phyloP scores from a whole-genome alignment of 2,797 vertebrate species.

The Premnoplex brunnescens region DNA sequence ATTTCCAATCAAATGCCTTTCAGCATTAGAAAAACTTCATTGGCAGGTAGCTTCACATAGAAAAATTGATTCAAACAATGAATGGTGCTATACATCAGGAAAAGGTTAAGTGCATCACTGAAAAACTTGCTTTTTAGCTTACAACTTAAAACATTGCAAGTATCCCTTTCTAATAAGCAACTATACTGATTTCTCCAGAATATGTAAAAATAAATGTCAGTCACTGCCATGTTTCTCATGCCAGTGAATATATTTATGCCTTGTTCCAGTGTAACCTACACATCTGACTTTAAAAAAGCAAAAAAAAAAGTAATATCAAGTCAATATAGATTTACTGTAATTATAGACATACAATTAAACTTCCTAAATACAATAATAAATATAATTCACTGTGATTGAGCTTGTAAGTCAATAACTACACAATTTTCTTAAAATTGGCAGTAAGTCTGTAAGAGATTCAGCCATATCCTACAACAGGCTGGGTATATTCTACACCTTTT shows the following conservation, averaged over 20 bases:
- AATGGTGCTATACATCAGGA: neutral
- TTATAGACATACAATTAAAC: neutral
- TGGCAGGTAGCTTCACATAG: neutral
- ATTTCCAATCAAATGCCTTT: neutral
- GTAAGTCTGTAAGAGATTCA: neutral
- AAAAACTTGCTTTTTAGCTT: neutral
- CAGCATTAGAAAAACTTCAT: neutral
- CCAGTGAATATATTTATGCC: neutral
- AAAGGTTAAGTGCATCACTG: neutral
- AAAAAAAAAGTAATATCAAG: neutral
- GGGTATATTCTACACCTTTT: neutral
- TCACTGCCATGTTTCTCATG: neutral
- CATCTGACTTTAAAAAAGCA: neutral
- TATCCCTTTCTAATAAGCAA: neutral
- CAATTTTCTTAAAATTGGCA: neutral
- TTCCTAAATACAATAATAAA: neutral
- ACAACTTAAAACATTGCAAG: neutral
- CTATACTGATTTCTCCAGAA: neutral
- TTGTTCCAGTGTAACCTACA: neutral
- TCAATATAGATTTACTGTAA: neutral
- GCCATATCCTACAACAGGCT: neutral
- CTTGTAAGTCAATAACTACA: neutral
- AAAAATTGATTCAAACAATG: neutral
- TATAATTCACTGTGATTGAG: neutral
- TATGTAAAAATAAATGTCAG: neutral